Evolutionary conservation across 2,113 vertebrate species (phyloP).

Genomic region (Elaphurus davidianus): DNA sequence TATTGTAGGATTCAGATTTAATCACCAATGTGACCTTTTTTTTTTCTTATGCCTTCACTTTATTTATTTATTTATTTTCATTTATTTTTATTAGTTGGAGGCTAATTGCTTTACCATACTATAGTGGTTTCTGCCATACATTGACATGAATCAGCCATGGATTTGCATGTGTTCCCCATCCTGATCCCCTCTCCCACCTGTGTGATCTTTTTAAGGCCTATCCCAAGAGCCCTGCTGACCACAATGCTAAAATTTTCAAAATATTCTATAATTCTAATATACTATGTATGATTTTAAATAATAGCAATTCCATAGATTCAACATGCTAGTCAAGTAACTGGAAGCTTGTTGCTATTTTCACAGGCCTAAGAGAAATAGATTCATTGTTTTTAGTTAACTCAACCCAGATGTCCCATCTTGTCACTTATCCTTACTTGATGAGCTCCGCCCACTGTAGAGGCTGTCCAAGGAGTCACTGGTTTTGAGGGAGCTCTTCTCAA

Average conservation of each 20-base stretch:
- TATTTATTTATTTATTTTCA: no score
- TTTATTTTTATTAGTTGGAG: no score
- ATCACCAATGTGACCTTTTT: not conserved
- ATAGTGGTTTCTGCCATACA: no score
- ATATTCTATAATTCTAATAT: not conserved
- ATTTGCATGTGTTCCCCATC: no score
- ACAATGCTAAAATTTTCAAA: not conserved
- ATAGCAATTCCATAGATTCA: not conserved
- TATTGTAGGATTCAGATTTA: not conserved
- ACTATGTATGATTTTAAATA: not conserved
- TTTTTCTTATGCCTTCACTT: no score
- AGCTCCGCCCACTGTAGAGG: constrained; percentile 91
- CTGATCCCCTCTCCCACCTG: no score
- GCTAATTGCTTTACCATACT: no score
- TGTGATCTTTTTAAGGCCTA: not conserved
- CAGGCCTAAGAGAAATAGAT: not conserved
- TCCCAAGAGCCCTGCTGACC: not conserved
- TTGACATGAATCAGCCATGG: no score
- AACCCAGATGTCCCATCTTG: not conserved
- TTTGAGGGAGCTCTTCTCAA: constrained; percentile 79
- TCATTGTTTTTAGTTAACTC: not conserved
- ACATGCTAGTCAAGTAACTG: not conserved
- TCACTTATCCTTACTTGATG: constrained; percentile 89
- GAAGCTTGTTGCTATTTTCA: constrained; percentile 3
- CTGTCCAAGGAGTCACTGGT: constrained; percentile 91